phyloP scores from a whole-genome alignment of 2,797 vertebrate species.

The Knipowitschia caucasica region DNA sequence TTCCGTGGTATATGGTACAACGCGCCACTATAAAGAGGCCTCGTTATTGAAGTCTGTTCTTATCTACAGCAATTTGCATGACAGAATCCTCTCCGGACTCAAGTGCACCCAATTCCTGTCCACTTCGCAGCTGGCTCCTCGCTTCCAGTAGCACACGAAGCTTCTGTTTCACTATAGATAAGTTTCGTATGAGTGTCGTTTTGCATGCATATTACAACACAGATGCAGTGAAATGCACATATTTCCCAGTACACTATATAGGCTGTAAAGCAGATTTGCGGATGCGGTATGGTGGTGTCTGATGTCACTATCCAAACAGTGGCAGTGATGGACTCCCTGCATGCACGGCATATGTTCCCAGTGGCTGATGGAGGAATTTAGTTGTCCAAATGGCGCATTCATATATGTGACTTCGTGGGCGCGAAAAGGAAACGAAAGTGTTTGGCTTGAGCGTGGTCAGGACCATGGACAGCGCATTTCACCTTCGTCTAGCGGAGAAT shows the following conservation, averaged over 20 bases:
- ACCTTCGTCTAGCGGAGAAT: conserved; percentile 22
- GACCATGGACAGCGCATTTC: conserved; percentile 30
- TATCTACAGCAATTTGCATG: conserved; percentile 21
- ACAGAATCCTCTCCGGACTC: conserved; percentile 35
- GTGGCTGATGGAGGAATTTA: conserved; percentile 15
- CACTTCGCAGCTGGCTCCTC: conserved; percentile 1
- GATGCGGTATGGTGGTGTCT: conserved; percentile 7
- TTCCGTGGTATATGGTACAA: conserved; percentile 15
- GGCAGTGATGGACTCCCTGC: neutral
- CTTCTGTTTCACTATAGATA: conserved; percentile 2
- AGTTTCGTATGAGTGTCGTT: neutral
- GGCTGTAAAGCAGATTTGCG: neutral
- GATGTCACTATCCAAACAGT: conserved; percentile 13
- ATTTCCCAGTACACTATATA: neutral
- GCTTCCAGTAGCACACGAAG: neutral
- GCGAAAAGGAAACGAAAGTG: neutral
- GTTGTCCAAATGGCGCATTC: conserved; percentile 11
- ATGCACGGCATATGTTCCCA: conserved; percentile 6
- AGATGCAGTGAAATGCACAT: neutral
- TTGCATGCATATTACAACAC: neutral
- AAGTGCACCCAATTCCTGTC: conserved; percentile 22
- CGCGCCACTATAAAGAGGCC: conserved; percentile 35
- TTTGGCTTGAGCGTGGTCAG: conserved; percentile 5
- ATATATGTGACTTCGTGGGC: neutral
- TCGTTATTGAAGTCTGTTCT: conserved; percentile 45